These are phyloP conservation scores for Acanthococcus lagerstroemiae DNA, from an alignment of 2,888 invertebrate species.

Conservation along the genomic window DNA sequence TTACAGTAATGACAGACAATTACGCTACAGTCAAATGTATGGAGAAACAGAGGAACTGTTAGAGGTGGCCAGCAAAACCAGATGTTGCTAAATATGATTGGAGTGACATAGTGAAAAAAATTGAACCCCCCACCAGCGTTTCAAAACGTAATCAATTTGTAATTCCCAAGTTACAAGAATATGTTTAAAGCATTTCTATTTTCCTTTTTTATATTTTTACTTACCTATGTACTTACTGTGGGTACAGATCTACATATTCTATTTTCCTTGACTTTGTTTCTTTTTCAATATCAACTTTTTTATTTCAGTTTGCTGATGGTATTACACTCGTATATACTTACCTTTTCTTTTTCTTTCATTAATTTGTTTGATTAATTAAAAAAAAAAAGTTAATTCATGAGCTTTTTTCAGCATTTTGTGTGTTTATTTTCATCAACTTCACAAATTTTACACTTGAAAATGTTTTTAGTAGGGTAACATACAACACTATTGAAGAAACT, in stretches of 20 bases:
- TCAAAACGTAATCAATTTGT: background rate
- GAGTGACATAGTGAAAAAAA: background rate
- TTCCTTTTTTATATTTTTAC: no score
- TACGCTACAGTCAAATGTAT: constrained; percentile 7
- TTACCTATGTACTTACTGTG: no score
- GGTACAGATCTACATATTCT: no score
- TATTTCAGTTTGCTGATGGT: no score
- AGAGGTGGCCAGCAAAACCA: constrained; percentile 8
- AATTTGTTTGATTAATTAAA: no score
- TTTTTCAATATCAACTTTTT: no score
- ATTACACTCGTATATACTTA: no score
- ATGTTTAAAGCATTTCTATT: background rate
- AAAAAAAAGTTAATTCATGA: background rate
- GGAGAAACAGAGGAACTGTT: constrained; percentile 1
- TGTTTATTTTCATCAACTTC: background rate
- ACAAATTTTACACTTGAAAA: background rate
- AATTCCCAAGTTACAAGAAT: background rate
- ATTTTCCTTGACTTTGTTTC: no score
- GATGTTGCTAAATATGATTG: background rate
- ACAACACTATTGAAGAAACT: no score
- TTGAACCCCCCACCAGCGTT: background rate
- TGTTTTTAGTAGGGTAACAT: background rate
- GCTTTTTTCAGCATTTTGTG: background rate
- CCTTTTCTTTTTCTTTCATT: no score
- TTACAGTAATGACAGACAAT: background rate